Percentiles rank a stretch among this genome's conserved stretches.
Evolutionary conservation across 2,888 invertebrate genomes (phyloP).

Genomic region (Odontocolon sp.): DNA sequence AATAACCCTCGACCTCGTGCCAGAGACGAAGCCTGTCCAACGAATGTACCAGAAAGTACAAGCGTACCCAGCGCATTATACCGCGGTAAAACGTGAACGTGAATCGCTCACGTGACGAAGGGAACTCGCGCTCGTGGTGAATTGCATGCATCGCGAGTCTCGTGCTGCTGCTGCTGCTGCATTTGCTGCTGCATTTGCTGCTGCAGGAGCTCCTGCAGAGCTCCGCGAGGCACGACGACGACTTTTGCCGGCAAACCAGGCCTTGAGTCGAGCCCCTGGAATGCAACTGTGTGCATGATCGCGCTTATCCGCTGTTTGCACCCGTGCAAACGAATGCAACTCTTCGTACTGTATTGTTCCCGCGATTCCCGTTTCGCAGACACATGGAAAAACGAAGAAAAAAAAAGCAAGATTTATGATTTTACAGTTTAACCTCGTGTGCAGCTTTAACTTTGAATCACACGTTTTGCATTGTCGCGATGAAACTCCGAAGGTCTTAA

Average conservation of each 20-base stretch:
- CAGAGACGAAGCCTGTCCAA: slow-evolving; percentile 48
- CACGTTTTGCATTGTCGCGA: neutral
- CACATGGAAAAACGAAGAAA: slow-evolving; percentile 11
- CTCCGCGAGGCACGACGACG: slow-evolving; percentile 16
- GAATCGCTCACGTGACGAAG: slow-evolving; percentile 59
- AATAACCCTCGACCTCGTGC: slow-evolving; percentile 53
- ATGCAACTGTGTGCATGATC: slow-evolving; percentile 67
- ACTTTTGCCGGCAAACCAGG: slow-evolving; percentile 62
- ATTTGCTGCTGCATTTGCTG: slow-evolving; percentile 28
- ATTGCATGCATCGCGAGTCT: slow-evolving; percentile 46
- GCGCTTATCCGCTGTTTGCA: slow-evolving; percentile 58
- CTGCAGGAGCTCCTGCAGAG: slow-evolving; percentile 25
- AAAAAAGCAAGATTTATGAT: slow-evolving; percentile 39
- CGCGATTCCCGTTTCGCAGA: slow-evolving; percentile 38
- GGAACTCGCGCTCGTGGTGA: slow-evolving; percentile 38
- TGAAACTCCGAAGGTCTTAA: too few relatives aligned
- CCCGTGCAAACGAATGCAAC: slow-evolving; percentile 24
- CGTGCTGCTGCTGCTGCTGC: slow-evolving; percentile 36
- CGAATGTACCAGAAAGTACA: slow-evolving; percentile 28
- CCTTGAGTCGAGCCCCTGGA: slow-evolving; percentile 76
- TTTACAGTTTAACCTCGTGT: slow-evolving; percentile 1
- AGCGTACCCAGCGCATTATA: neutral
- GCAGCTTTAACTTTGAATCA: neutral
- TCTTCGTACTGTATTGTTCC: slow-evolving; percentile 40
- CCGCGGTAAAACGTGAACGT: slow-evolving; percentile 35